Base-by-base conservation (phyloP, 2,888 invertebrate species). In the Netelia fuscicornis region DNA sequence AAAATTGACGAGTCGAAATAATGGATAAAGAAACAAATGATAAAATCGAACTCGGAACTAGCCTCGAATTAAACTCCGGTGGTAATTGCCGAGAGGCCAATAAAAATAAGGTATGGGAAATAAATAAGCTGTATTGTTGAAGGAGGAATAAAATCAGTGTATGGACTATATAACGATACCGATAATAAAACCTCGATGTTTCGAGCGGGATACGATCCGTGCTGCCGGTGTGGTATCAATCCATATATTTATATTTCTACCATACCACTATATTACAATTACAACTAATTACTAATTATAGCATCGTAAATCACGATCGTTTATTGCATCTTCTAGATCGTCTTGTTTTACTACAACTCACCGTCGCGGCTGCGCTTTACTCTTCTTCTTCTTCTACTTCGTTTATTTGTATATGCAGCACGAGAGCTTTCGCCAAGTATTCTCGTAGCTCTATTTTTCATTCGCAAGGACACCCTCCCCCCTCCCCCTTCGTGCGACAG, bases 271-370 rank as follows among this genome's bases (percentile, higher is more conserved):
- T 88, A 91, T 90, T 87, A 89, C 89, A 89, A 90, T 91, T 90
- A 89, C 86, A 87, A 71, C 88, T 91, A 89, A 90, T 90, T 90
- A 89, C 83, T 88, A 88, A 90, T 91, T 89, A 90, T 81, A 87
- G 89, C 90, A 72, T 81, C 86, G 86, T 91, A 91, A 91, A 91
- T 91, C 90, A 90, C 81, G 81, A 90, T 91, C 89, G 87, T 90
- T 91, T 89, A 89, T 89, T 88, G 86, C 89, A 80, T 87, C 86
- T 83, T 79, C 64, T 20, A 64, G 77, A 68, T 77, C 56, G 68
- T 75, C 77, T 71, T 54, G 42, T 30, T 67, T 78, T 78, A 44
- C 44, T 17, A 17, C 67, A 58, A 10, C 56, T 37, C 67, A 9
- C 48, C 13, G 13, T 48, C 64, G 65, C n/a, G 44, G 65, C 30